A percentile compares a stretch with the other conserved stretches of the same genome.
These are phyloP conservation scores for Ia io DNA, from an alignment of 2,113 vertebrate genomes.

Conservation along the genomic window DNA sequence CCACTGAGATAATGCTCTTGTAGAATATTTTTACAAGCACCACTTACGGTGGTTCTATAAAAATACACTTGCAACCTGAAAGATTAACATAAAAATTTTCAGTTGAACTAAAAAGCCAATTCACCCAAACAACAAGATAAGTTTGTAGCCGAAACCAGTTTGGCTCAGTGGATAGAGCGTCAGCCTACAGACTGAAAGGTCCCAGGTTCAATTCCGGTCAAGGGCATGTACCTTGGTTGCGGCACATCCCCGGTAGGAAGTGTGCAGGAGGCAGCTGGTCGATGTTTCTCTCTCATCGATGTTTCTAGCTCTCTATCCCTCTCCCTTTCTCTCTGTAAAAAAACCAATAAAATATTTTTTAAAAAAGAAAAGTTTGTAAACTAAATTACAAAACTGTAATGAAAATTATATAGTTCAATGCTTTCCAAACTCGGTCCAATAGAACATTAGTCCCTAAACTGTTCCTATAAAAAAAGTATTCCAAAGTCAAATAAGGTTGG, in stretches of 20 bases:
- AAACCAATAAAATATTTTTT: too few relatives aligned
- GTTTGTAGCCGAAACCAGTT: too few relatives aligned
- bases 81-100: neutral
- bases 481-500: neutral
- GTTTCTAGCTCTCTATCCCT: too few relatives aligned
- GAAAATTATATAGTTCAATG: neutral
- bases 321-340: too few relatives aligned
- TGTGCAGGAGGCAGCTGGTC: too few relatives aligned
- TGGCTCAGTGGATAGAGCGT: too few relatives aligned
- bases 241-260: too few relatives aligned
- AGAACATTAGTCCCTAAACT: neutral
- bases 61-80: conserved; percentile 15
- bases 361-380: neutral
- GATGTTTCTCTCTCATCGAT: too few relatives aligned
- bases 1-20: neutral
- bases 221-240: too few relatives aligned
- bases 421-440: neutral
- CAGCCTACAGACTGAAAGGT: too few relatives aligned
- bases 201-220: too few relatives aligned
- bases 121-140: neutral
- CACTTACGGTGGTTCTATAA: neutral
- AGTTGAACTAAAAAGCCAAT: neutral
- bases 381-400: neutral
- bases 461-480: neutral
- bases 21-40: neutral